phyloP scores from a whole-genome alignment of 2,113 vertebrate species.

The Abramis brama region DNA sequence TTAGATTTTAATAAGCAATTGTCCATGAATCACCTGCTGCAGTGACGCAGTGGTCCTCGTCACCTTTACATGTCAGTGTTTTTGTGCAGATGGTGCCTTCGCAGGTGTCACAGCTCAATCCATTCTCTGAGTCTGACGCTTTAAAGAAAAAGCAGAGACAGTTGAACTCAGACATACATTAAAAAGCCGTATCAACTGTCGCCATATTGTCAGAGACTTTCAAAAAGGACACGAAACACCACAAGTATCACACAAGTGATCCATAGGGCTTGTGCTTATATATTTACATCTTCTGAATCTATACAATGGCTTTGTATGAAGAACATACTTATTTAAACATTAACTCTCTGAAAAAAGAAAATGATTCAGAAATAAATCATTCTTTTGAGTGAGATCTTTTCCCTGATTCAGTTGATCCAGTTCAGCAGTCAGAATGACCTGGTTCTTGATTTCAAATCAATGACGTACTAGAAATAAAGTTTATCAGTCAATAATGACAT shows the following conservation, averaged over 20 bases:
- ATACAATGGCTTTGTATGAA: not conserved
- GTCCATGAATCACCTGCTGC: not conserved
- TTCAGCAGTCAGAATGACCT: not conserved
- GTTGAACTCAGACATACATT: not conserved
- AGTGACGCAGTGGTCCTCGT: not conserved
- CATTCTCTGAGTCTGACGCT: rapidly evolving
- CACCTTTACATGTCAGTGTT: not conserved
- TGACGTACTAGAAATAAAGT: not conserved
- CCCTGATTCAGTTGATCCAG: not conserved
- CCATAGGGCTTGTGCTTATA: not conserved
- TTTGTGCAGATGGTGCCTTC: no score
- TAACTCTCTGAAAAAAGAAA: not conserved
- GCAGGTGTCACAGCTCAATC: not conserved
- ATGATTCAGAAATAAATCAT: not conserved
- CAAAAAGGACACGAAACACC: not conserved
- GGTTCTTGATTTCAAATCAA: not conserved
- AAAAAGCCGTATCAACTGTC: not conserved
- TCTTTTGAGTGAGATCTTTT: not conserved
- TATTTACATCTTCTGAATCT: not conserved
- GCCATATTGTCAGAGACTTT: not conserved
- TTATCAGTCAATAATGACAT: not conserved
- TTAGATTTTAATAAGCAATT: not conserved
- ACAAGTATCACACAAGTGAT: not conserved
- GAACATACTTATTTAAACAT: not conserved
- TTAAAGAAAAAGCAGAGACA: not conserved